Conservation (phyloP, 2,797 vertebrate species). For the Enoplosus armatus region DNA sequence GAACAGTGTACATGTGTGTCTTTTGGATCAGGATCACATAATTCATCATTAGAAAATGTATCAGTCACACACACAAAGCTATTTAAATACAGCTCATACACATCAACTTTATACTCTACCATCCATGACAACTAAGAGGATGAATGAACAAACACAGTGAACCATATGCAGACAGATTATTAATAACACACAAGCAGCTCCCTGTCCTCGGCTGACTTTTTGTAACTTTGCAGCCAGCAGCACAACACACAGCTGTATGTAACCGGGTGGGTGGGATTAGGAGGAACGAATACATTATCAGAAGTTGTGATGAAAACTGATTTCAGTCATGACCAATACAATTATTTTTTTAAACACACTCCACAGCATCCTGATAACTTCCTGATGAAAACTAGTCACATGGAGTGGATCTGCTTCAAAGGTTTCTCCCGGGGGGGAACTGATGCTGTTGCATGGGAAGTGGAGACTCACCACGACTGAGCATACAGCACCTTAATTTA, state of each 20-base stretch:
- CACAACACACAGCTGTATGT: conserved; percentile 14
- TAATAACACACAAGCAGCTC: conserved; percentile 31
- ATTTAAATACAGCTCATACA: not conserved
- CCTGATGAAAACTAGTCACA: no score
- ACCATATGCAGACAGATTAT: conserved; percentile 33
- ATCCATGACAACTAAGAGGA: conserved; percentile 3
- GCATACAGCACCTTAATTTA: conserved; percentile 17
- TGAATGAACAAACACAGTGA: conserved; percentile 25
- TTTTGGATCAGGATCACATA: not conserved
- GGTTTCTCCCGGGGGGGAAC: no score
- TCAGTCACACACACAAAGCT: conserved; percentile 8
- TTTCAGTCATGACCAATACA: conserved; percentile 35
- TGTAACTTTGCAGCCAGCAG: conserved; percentile 29
- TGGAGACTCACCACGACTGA: conserved; percentile 27
- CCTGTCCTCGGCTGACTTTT: conserved; percentile 40
- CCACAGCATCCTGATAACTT: not conserved
- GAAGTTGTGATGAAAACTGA: conserved; percentile 21
- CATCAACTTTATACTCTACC: conserved; percentile 11
- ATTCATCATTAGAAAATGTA: no score
- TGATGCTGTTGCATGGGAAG: conserved; percentile 22
- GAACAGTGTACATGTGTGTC: not conserved
- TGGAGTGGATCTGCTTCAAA: conserved; percentile 20
- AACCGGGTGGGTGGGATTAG: conserved; percentile 23
- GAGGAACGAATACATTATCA: conserved; percentile 42
- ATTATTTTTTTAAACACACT: conserved; percentile 23